Evolutionary conservation across 1,140 invertebrate species (phyloP), one percentile per base, ranked within the genome.

Genomic region (Aphelenchoides besseyi): DNA sequence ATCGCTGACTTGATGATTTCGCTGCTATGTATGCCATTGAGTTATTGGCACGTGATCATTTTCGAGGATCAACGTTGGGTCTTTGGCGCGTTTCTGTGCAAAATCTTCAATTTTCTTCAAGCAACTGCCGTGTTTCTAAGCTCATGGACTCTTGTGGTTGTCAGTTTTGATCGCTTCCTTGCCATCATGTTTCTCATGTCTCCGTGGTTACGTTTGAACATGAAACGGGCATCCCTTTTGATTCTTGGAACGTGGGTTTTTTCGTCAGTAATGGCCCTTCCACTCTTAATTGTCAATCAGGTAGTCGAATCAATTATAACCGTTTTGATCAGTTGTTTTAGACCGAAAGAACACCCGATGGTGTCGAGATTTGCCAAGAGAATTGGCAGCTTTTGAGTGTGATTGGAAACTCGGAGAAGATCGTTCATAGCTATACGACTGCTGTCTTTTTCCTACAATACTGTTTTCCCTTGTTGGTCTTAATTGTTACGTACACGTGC

Each of bases 21-120:
- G 54, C 62, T 79, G 26, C 69, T 80, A 41, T 83, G 81, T 68
- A 84, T 83, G 69, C 81, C 81, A 9, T 71, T 83, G 36, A 77
- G 74, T 55, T 83, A 83, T 64, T 83, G 81, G 81, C 81, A 81
- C 59, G 79, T 84, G n/a, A 64, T 83, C 5, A 83, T 83, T 41
- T 83, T 84, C 67, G 78, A 82, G 59, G 82, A 83, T 68, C 81
- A 82, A 64, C 80, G 81, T 16, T 83, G 81, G 81, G 67, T 84
- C 8, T 84, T 83, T 62, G 81, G 81, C 18, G 71, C 74, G 3
- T 69, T 81, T 53, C 73, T 84, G 53, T 83, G 81, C 68, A 79
- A 77, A 59, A 48, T 82, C 2, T 77, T 83, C 32, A 75, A 80
- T 18, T 83, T 81, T 67, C 72, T 84, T n/a, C 81, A 83, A 74